Conservation (phyloP, 2,113 vertebrate genomes). For the Pedetes capensis region DNA sequence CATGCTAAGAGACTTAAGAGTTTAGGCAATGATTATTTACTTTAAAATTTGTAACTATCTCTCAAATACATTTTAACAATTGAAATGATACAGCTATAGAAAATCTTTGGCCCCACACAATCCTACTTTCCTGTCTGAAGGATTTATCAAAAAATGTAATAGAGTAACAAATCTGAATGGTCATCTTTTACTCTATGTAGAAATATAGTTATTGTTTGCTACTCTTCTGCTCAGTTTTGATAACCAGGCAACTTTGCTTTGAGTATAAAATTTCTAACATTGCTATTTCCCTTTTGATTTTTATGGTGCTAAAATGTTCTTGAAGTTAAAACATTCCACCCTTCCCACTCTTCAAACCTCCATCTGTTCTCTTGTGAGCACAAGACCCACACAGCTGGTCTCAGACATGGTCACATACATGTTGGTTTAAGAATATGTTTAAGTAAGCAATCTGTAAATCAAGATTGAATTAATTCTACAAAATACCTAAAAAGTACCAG, state of each 20-base stretch:
- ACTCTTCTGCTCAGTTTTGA: slow-evolving; percentile 25
- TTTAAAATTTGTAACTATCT: slow-evolving; percentile 4
- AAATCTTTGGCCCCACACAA: not conserved
- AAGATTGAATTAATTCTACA: slow-evolving; percentile 52
- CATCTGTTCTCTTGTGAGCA: slow-evolving; percentile 65
- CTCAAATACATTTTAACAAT: slow-evolving; percentile 2
- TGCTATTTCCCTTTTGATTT: slow-evolving; percentile 63
- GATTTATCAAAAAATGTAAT: not conserved
- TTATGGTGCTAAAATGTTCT: slow-evolving; percentile 67
- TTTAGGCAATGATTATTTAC: not conserved
- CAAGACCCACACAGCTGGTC: slow-evolving; percentile 65
- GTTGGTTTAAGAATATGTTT: slow-evolving; percentile 52
- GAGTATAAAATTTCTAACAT: slow-evolving; percentile 59
- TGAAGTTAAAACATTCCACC: slow-evolving; percentile 69
- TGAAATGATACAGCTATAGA: not conserved
- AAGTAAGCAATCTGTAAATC: slow-evolving; percentile 48
- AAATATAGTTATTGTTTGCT: not conserved
- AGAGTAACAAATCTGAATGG: not conserved
- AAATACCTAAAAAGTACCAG: slow-evolving; percentile 50
- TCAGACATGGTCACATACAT: slow-evolving; percentile 62
- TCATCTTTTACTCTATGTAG: slow-evolving; percentile 25
- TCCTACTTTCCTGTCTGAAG: not conserved
- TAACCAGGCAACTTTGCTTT: slow-evolving; percentile 29
- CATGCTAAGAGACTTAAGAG: slow-evolving; percentile 16
- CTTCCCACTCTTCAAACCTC: slow-evolving; percentile 62